These are phyloP conservation scores for Antechinus stuartii DNA, from an alignment of 2,113 vertebrate species.

Conservation along the genomic window DNA sequence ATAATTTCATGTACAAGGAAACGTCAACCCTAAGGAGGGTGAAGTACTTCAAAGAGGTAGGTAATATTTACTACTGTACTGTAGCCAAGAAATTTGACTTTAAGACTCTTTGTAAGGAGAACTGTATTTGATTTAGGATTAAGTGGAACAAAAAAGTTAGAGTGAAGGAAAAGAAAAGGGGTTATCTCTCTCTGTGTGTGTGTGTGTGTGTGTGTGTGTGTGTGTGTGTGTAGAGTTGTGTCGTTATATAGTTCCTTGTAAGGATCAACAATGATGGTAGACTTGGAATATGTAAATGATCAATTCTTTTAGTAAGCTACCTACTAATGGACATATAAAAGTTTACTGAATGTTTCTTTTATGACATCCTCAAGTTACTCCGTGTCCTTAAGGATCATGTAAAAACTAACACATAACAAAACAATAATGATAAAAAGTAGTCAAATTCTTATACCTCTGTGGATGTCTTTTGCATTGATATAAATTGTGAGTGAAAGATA, in stretches of 20 bases:
- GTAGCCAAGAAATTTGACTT: not conserved
- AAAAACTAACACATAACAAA: not conserved
- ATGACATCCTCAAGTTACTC: not conserved
- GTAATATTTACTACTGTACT: not conserved
- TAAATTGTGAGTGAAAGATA: constrained; percentile 34
- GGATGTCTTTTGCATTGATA: constrained; percentile 24
- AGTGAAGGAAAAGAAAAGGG: not conserved
- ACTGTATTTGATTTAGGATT: not conserved
- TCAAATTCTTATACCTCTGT: not conserved
- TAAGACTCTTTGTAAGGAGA: not conserved
- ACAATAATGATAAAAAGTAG: not conserved
- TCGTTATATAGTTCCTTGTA: not conserved
- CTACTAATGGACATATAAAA: not conserved
- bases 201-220: not conserved
- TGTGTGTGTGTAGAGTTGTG: not conserved
- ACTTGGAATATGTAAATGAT: not conserved
- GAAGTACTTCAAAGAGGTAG: not conserved
- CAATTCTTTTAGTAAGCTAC: not conserved
- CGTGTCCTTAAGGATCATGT: not conserved
- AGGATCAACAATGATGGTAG: not conserved
- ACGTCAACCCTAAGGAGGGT: not conserved
- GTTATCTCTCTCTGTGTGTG: not conserved
- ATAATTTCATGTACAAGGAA: not conserved
- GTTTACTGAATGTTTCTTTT: not conserved
- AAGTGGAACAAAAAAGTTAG: not conserved